Conservation (phyloP, 1,140 invertebrate species). For the Bombus sylvicola region DNA sequence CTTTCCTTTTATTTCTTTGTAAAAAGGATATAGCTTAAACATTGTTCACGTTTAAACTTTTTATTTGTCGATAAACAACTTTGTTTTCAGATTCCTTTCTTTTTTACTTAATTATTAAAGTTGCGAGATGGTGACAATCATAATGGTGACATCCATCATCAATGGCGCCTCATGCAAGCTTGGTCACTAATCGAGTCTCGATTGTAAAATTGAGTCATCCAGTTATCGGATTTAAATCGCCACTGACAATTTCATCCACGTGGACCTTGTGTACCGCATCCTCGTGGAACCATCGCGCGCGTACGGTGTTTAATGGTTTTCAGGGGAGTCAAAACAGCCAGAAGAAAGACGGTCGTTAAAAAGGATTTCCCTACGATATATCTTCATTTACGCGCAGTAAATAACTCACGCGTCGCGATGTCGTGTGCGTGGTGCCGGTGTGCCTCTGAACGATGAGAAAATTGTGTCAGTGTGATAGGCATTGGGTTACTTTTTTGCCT, state of each 20-base stretch:
- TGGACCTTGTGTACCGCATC: slow-evolving; percentile 35
- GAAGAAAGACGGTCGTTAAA: slow-evolving; percentile 60
- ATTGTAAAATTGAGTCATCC: background rate
- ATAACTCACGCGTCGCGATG: slow-evolving; percentile 63
- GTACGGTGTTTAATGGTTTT: slow-evolving; percentile 42
- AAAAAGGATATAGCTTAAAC: accelerated
- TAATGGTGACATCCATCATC: background rate
- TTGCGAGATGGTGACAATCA: background rate
- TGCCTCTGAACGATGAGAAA: slow-evolving; percentile 30
- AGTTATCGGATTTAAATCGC: slow-evolving; percentile 18
- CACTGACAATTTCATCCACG: background rate
- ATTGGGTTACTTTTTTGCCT: slow-evolving; percentile 51
- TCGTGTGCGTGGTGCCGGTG: slow-evolving; percentile 21
- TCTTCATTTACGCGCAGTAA: slow-evolving; percentile 72
- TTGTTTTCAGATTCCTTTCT: too few species aligned
- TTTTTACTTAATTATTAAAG: background rate
- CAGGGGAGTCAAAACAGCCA: slow-evolving; percentile 10
- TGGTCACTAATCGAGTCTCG: background rate
- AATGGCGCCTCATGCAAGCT: background rate
- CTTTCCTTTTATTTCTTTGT: background rate
- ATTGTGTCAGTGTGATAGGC: slow-evolving; percentile 60
- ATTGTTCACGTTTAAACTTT: background rate
- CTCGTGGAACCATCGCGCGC: slow-evolving; percentile 7
- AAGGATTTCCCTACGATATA: slow-evolving; percentile 70
- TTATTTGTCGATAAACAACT: background rate